Evolutionary conservation across 2,888 invertebrate genomes (phyloP).

Genomic region (Elysia crispata): DNA sequence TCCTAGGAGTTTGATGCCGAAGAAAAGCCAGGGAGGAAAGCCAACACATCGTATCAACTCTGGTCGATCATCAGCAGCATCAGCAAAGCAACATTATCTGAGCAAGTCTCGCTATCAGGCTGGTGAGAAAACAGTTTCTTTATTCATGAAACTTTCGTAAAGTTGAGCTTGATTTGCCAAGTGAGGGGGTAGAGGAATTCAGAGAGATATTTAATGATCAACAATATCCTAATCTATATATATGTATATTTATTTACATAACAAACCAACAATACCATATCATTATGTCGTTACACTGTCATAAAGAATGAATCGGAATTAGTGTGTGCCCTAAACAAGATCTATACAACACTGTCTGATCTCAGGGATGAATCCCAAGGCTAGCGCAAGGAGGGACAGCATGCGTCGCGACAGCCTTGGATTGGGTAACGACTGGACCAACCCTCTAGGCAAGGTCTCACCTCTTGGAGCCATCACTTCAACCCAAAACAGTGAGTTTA

Average conservation of each 20-base stretch:
- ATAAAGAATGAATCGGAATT: neutral
- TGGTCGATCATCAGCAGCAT: conserved; percentile 72
- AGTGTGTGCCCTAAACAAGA: too few relatives aligned
- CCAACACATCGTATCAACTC: conserved; percentile 65
- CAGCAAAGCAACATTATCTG: conserved; percentile 87
- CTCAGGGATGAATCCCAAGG: conserved; percentile 68
- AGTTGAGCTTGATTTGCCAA: conserved; percentile 48
- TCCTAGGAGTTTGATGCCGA: conserved; percentile 61
- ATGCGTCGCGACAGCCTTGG: conserved; percentile 39
- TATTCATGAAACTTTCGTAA: neutral
- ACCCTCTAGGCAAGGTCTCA: neutral
- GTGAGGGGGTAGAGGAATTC: neutral
- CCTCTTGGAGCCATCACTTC: conserved; percentile 37
- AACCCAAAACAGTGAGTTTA: conserved; percentile 35
- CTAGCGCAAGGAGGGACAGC: conserved; percentile 64
- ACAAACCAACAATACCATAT: too few relatives aligned
- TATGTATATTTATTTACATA: neutral
- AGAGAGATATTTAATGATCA: too few relatives aligned
- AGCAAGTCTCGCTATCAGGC: conserved; percentile 88
- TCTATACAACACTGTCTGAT: neutral
- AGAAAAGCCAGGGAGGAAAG: conserved; percentile 52
- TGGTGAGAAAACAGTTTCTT: conserved; percentile 78
- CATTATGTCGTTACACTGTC: neutral
- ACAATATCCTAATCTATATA: neutral
- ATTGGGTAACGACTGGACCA: conserved; percentile 36